A percentile compares a stretch with the other conserved stretches of the same genome.
Evolutionary conservation across 2,888 invertebrate species (phyloP).

Genomic region (Eugnorisma glareosa): DNA sequence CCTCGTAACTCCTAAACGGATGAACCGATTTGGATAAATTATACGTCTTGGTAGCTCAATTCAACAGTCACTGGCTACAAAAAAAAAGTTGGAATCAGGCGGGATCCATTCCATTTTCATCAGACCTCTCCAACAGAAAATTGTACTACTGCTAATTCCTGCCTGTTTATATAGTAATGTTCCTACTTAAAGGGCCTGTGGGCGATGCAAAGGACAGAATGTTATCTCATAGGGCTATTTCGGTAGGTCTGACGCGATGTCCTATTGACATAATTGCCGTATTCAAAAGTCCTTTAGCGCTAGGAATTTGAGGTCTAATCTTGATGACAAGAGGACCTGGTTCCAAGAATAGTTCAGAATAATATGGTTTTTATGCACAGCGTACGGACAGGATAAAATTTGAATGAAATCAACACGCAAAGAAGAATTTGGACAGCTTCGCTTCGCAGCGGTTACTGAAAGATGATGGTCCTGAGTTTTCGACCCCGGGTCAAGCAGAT

Average conservation of each 20-base stretch:
- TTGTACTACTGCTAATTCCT: slow-evolving; percentile 44
- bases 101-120: no score
- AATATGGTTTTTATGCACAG: not conserved
- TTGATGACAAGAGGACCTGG: not conserved
- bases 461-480: not conserved
- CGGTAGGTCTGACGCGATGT: slow-evolving; percentile 38
- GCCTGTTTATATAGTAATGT: slow-evolving; percentile 39
- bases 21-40: no score
- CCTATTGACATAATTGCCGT: slow-evolving; percentile 48
- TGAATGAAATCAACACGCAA: not conserved
- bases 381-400: not conserved
- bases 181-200: slow-evolving; percentile 54
- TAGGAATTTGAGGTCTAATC: slow-evolving; percentile 14
- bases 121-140: not conserved
- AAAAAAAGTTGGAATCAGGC: no score
- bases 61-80: no score
- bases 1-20: no score
- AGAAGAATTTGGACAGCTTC: not conserved
- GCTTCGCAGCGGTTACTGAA: not conserved
- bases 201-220: slow-evolving; percentile 55
- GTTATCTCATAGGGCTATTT: slow-evolving; percentile 58
- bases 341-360: not conserved
- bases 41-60: no score
- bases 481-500: not conserved
- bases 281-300: slow-evolving; percentile 37